phyloP scores from a whole-genome alignment of 1,140 invertebrate species.

The Maconellicoccus hirsutus region DNA sequence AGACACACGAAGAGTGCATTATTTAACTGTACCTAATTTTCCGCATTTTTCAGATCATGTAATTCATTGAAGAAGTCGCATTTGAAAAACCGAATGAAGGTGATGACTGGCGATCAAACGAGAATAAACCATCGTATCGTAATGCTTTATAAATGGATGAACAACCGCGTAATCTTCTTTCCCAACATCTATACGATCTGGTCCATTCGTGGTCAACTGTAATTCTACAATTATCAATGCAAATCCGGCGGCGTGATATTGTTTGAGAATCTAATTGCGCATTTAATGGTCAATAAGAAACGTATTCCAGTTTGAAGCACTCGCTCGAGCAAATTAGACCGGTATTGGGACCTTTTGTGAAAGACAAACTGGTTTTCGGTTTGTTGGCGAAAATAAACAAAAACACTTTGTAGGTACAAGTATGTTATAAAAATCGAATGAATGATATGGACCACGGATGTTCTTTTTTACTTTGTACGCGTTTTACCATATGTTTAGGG shows the following conservation, averaged over 20 bases:
- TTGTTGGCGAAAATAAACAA: not conserved
- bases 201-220: no score
- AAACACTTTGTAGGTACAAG: not conserved
- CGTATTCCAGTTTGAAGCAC: not conserved
- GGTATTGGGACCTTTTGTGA: not conserved
- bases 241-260: not conserved
- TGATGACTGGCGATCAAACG: no score
- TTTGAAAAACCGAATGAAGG: no score
- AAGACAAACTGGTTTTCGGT: not conserved
- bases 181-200: no score
- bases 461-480: not conserved
- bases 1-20: no score
- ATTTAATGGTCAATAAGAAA: not conserved
- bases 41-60: no score
- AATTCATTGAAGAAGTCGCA: no score
- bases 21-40: no score
- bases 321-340: not conserved
- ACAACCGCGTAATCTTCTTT: no score
- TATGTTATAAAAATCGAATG: not conserved
- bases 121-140: no score
- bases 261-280: not conserved
- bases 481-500: not conserved
- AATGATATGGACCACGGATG: not conserved
- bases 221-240: not conserved
- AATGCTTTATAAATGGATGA: no score